phyloP scores from a whole-genome alignment of 2,888 invertebrate genomes.

The Torymus aiolomorphi region DNA sequence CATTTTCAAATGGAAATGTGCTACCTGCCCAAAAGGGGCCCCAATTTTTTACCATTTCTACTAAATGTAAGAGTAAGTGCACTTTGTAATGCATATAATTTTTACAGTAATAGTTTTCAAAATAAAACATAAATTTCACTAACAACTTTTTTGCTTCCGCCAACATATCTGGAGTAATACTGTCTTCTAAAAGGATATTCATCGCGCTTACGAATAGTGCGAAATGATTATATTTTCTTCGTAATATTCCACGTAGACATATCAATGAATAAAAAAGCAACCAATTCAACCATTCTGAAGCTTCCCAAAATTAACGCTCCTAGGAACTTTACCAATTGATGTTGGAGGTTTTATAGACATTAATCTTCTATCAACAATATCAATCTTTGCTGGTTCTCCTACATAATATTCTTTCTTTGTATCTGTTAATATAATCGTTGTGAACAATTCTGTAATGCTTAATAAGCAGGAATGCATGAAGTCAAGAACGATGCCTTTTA shows the following conservation, averaged over 20 bases:
- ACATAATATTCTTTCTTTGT: constrained; percentile 2
- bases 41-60: constrained; percentile 13
- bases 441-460: too few relatives aligned
- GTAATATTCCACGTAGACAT: constrained; percentile 43
- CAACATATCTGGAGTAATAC: constrained; percentile 37
- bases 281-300: constrained; percentile 55
- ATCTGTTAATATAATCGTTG: too few relatives aligned
- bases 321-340: not conserved
- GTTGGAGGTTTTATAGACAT: not conserved
- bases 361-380: not conserved
- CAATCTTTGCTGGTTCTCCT: not conserved
- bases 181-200: too few relatives aligned
- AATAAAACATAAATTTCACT: not conserved
- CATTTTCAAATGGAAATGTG: constrained; percentile 21
- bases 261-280: constrained; percentile 57
- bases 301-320: constrained; percentile 53
- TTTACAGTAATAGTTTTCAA: constrained; percentile 5
- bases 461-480: too few relatives aligned
- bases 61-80: constrained; percentile 7
- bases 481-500: too few relatives aligned
- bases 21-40: not conserved
- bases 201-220: constrained; percentile 3
- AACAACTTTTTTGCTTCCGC: not conserved
- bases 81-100: constrained; percentile 19
- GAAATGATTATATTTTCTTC: constrained; percentile 5